A percentile compares a stretch with the other conserved stretches of the same genome.
Evolutionary conservation across 2,797 vertebrate species (phyloP).

Genomic region (Sylvia borin): DNA sequence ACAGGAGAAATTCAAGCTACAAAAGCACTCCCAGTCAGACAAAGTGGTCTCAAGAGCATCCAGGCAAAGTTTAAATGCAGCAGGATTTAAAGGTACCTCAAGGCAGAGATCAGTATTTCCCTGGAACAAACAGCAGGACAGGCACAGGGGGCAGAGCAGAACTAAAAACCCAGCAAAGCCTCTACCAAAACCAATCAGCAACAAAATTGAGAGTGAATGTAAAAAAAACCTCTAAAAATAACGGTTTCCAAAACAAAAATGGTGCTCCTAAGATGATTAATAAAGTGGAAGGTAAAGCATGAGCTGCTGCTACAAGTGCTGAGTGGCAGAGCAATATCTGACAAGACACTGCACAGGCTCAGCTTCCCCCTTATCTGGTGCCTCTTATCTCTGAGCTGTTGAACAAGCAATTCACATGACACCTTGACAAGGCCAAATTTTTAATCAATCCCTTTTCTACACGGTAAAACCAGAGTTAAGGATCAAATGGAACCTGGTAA

Average conservation of each 20-base stretch:
- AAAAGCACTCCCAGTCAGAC: background rate
- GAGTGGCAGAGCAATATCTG: background rate
- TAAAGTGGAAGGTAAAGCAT: background rate
- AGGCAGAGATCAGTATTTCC: background rate
- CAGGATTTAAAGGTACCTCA: background rate
- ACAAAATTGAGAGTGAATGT: background rate
- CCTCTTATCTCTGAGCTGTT: background rate
- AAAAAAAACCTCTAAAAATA: background rate
- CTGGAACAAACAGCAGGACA: background rate
- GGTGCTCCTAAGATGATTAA: background rate
- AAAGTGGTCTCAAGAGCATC: background rate
- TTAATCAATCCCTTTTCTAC: background rate
- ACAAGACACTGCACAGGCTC: background rate
- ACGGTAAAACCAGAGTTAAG: background rate
- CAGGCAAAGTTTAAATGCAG: conserved; percentile 7
- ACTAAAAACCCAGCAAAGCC: background rate
- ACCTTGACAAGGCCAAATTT: background rate
- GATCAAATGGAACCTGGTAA: background rate
- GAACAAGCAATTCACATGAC: conserved; percentile 10
- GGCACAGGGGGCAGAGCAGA: background rate
- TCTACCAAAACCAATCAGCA: background rate
- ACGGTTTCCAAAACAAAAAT: background rate
- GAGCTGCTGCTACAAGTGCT: background rate
- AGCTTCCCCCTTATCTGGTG: background rate
- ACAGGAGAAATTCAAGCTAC: background rate